Evolutionary conservation across 2,888 invertebrate genomes (phyloP).

Genomic region (Plagiodera versicolora): DNA sequence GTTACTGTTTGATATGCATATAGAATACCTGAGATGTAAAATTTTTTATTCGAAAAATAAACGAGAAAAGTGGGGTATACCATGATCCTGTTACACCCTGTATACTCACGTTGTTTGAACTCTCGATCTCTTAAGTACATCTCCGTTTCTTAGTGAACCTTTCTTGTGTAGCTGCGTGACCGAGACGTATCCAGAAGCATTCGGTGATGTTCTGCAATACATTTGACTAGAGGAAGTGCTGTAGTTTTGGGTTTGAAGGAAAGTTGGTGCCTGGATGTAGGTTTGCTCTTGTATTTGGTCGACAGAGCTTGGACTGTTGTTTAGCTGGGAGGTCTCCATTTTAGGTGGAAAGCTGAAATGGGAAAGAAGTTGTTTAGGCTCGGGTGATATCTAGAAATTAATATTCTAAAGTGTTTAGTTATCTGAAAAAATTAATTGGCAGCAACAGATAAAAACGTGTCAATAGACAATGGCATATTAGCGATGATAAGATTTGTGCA

Average conservation of each 20-base stretch:
- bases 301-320: conserved; percentile 48
- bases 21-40: too few relatives aligned
- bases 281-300: conserved; percentile 53
- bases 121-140: conserved; percentile 67
- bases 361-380: conserved; percentile 16
- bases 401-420: too few relatives aligned
- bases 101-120: conserved; percentile 69
- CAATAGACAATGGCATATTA: too few relatives aligned
- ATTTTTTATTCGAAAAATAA: too few relatives aligned
- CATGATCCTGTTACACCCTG: too few relatives aligned
- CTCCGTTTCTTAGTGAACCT: conserved; percentile 65
- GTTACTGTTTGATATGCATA: too few relatives aligned
- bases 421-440: too few relatives aligned
- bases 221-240: conserved; percentile 48
- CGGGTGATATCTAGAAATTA: too few relatives aligned
- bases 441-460: too few relatives aligned
- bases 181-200: conserved; percentile 49
- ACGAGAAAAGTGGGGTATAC: too few relatives aligned
- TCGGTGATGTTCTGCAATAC: conserved; percentile 50
- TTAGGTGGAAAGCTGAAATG: conserved; percentile 55
- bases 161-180: conserved; percentile 63
- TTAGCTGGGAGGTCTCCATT: conserved; percentile 54
- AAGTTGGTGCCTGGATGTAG: conserved; percentile 54
- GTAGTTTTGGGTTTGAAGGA: conserved; percentile 52
- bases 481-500: too few relatives aligned